Conservation (phyloP, 2,888 invertebrate species). For the Cistogaster globosa region DNA sequence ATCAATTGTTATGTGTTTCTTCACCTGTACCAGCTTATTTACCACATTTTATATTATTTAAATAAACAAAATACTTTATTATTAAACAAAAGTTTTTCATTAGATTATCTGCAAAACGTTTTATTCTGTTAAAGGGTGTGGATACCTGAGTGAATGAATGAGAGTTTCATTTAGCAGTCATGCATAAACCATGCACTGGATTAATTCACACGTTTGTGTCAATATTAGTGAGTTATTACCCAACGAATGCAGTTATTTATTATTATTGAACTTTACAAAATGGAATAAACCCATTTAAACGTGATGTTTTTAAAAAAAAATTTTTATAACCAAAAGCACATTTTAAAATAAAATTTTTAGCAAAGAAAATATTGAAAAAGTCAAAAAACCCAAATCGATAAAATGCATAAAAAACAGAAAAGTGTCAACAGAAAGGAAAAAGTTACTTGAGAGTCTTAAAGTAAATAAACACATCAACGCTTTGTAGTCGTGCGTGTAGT, state of each 20-base stretch:
- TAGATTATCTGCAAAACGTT: neutral
- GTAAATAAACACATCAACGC: too few relatives aligned
- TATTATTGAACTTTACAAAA: neutral
- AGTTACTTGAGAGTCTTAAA: too few relatives aligned
- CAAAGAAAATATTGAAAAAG: too few relatives aligned
- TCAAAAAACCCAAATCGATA: too few relatives aligned
- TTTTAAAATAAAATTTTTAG: too few relatives aligned
- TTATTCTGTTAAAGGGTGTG: conserved; percentile 7
- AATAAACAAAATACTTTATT: too few relatives aligned
- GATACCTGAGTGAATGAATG: neutral
- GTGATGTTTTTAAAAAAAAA: neutral
- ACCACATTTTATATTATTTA: too few relatives aligned
- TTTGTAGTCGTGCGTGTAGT: too few relatives aligned
- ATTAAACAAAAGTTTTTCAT: neutral
- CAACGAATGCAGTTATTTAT: conserved; percentile 15
- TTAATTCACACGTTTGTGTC: conserved; percentile 61
- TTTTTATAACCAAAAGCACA: too few relatives aligned
- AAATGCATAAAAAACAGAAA: too few relatives aligned
- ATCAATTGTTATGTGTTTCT: neutral
- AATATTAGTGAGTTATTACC: conserved; percentile 24
- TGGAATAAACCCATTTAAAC: conserved; percentile 1
- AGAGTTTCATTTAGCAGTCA: conserved; percentile 51
- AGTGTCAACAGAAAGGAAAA: too few relatives aligned
- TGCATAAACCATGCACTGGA: conserved; percentile 40
- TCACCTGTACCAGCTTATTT: too few relatives aligned